phyloP scores from a whole-genome alignment of 2,797 vertebrate species.

The Pitangus sulphuratus region DNA sequence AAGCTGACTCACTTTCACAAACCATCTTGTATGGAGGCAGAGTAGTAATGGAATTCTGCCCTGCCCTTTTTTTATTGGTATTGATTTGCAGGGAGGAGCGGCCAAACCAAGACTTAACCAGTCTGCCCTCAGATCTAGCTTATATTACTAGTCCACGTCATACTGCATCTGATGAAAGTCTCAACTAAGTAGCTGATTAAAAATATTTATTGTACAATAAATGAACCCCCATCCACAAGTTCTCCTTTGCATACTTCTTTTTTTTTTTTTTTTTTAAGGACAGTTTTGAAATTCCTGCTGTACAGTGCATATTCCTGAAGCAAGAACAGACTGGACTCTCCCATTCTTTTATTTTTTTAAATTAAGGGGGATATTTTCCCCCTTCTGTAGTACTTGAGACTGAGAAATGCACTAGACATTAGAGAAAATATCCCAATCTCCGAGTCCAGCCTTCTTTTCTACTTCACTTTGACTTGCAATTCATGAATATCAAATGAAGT shows the following conservation, averaged over 20 bases:
- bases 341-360: background rate
- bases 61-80: background rate
- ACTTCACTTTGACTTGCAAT: background rate
- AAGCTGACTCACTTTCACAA: background rate
- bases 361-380: background rate
- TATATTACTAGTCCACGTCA: background rate
- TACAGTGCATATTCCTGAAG: background rate
- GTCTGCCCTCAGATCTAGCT: background rate
- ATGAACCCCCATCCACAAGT: background rate
- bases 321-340: background rate
- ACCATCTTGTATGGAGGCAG: background rate
- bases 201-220: background rate
- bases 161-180: background rate
- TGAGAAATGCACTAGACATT: conserved; percentile 21
- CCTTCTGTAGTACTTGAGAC: background rate
- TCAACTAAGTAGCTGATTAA: background rate
- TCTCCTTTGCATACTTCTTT: background rate
- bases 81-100: background rate
- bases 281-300: background rate
- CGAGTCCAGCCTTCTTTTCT: conserved; percentile 5
- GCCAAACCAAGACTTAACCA: background rate
- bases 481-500: conserved; percentile 4
- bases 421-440: background rate
- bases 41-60: background rate
- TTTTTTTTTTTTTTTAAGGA: background rate